These are phyloP conservation scores for Blastobasis lacticolella DNA, from an alignment of 2,888 invertebrate genomes.

Conservation along the genomic window DNA sequence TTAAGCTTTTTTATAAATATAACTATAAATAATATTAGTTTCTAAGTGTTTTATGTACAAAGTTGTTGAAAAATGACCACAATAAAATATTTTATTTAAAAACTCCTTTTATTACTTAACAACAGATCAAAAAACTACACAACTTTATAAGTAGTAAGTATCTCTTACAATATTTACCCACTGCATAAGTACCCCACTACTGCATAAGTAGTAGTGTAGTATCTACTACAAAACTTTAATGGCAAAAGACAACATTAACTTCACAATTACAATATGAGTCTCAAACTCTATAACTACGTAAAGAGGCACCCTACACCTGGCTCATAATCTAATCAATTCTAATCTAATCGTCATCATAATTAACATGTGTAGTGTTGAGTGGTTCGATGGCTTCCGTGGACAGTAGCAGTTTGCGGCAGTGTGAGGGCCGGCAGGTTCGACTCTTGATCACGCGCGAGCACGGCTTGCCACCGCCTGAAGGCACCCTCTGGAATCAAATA, in stretches of 20 bases:
- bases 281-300: too few relatives aligned
- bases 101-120: background rate
- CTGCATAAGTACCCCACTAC: too few relatives aligned
- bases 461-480: constrained; percentile 30
- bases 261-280: too few relatives aligned
- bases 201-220: too few relatives aligned
- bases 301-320: too few relatives aligned
- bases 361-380: background rate
- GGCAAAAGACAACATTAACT: constrained; percentile 5
- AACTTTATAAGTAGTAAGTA: too few relatives aligned
- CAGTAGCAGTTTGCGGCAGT: constrained; percentile 30
- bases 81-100: constrained; percentile 11
- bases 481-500: constrained; percentile 21
- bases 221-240: background rate
- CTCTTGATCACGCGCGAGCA: constrained; percentile 51
- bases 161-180: too few relatives aligned
- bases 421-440: constrained; percentile 41
- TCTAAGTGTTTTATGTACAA: constrained; percentile 44
- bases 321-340: too few relatives aligned
- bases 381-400: constrained; percentile 16
- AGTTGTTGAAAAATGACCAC: constrained; percentile 37
- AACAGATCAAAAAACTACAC: too few relatives aligned
- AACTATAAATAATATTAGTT: constrained; percentile 22
- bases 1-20: background rate
- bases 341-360: background rate